A percentile compares a stretch with the other conserved stretches of the same genome.
Conservation (phyloP, 2,888 invertebrate genomes). For the Leistus spinibarbis region DNA sequence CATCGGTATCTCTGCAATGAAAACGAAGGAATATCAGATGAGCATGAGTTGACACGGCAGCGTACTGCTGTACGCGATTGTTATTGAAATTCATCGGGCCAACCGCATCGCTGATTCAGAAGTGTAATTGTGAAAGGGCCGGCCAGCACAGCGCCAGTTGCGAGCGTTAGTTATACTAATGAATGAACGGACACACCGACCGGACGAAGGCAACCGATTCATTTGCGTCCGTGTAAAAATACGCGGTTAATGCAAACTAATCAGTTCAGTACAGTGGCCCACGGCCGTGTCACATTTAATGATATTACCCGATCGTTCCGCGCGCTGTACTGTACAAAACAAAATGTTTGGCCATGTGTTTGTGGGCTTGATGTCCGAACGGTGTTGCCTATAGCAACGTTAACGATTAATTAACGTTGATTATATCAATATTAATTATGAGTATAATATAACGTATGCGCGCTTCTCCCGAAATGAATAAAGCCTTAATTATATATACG, state of each 20-base stretch:
- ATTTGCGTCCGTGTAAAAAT: constrained; percentile 28
- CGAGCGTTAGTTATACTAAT: constrained; percentile 41
- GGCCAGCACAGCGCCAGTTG: constrained; percentile 20
- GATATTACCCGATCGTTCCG: not conserved
- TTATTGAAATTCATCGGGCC: constrained; percentile 45
- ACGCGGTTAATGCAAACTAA: constrained; percentile 6
- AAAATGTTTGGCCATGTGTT: not conserved
- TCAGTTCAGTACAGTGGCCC: not conserved
- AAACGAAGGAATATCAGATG: constrained; percentile 6
- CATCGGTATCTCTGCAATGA: constrained; percentile 81
- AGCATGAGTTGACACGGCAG: constrained; percentile 6
- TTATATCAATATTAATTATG: no score
- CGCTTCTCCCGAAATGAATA: no score
- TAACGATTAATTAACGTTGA: no score
- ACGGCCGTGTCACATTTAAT: not conserved
- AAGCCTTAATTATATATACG: no score
- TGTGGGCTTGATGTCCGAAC: no score
- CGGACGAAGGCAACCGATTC: constrained; percentile 2
- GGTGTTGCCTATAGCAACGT: no score
- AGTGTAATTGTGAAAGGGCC: constrained; percentile 46
- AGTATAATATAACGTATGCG: no score
- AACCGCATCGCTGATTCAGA: constrained; percentile 40
- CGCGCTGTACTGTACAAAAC: not conserved
- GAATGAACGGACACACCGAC: constrained; percentile 38
- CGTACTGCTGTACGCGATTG: constrained; percentile 22